These are phyloP conservation scores for Lampris incognitus DNA, from an alignment of 2,113 vertebrate species.

Conservation along the genomic window DNA sequence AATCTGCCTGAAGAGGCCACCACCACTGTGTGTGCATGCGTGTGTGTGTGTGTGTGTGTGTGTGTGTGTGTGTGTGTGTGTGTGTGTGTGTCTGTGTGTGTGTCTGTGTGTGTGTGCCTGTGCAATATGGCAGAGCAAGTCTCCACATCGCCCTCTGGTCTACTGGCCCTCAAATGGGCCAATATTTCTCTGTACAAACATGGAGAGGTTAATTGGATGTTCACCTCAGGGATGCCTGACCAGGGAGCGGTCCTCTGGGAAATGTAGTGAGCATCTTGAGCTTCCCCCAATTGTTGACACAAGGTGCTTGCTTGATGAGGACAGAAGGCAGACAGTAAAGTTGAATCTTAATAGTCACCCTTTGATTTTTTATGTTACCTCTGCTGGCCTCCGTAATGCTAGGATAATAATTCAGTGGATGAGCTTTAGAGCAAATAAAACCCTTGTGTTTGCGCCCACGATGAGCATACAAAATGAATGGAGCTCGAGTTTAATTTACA, in stretches of 20 bases:
- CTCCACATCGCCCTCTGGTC: constrained; percentile 46
- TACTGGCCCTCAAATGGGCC: constrained; percentile 62
- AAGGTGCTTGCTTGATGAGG: constrained; percentile 46
- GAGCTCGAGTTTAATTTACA: no score
- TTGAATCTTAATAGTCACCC: constrained; percentile 37
- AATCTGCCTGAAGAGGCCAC: constrained; percentile 24
- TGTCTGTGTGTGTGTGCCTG: constrained; percentile 19
- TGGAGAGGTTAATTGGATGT: constrained; percentile 66
- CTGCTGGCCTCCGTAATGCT: constrained; percentile 43
- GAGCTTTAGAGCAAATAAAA: no score
- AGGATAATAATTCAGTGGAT: constrained; percentile 17
- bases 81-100: neutral
- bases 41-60: constrained; percentile 9
- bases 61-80: constrained; percentile 13
- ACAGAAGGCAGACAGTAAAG: constrained; percentile 55
- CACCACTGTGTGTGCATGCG: neutral
- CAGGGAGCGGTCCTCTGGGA: constrained; percentile 47
- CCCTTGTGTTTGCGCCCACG: no score
- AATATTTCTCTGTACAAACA: constrained; percentile 62
- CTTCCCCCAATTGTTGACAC: constrained; percentile 29
- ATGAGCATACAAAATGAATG: no score
- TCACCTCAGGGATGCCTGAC: constrained; percentile 64
- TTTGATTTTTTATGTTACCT: constrained; percentile 30
- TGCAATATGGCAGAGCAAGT: neutral
- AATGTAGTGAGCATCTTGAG: constrained; percentile 28